These are phyloP conservation scores for Meta bourneti DNA, from an alignment of 2,888 invertebrate genomes.

Conservation along the genomic window DNA sequence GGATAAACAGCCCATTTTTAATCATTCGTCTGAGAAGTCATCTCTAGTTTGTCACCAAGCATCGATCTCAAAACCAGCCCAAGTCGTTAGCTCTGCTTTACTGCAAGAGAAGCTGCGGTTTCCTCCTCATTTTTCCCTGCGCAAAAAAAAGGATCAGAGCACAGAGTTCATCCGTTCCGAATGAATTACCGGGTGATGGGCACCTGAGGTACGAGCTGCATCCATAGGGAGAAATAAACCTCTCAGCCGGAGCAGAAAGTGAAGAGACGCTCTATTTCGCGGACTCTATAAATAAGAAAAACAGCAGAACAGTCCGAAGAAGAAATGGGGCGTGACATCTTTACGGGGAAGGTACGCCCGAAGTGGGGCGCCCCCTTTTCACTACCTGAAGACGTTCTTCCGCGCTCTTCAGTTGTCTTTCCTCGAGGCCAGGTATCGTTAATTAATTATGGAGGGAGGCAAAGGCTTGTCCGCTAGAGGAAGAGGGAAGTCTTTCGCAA, in stretches of 20 bases:
- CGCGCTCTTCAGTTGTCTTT: no score
- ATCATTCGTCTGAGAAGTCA: no score
- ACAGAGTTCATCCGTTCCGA: conserved; percentile 67
- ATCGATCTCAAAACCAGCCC: not conserved
- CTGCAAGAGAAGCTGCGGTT: not conserved
- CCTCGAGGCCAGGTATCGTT: not conserved
- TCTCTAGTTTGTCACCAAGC: not conserved
- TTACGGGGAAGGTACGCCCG: conserved; percentile 21
- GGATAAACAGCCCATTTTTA: no score
- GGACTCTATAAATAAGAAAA: conserved; percentile 44
- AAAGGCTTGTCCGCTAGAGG: not conserved
- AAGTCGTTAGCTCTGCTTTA: not conserved
- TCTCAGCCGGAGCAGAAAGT: conserved; percentile 36
- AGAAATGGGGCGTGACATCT: conserved; percentile 53
- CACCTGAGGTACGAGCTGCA: not conserved
- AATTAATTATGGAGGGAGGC: not conserved
- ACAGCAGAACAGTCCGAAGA: not conserved
- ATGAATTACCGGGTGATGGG: conserved; percentile 4
- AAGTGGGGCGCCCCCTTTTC: conserved; percentile 9
- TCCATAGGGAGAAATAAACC: conserved; percentile 1
- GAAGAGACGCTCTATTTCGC: conserved; percentile 66
- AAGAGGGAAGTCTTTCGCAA: not conserved
- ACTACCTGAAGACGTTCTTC: no score
- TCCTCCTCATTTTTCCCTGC: not conserved
- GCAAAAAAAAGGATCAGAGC: not conserved